phyloP scores from a whole-genome alignment of 1,140 invertebrate species.

The Brevipalpus yothersi region DNA sequence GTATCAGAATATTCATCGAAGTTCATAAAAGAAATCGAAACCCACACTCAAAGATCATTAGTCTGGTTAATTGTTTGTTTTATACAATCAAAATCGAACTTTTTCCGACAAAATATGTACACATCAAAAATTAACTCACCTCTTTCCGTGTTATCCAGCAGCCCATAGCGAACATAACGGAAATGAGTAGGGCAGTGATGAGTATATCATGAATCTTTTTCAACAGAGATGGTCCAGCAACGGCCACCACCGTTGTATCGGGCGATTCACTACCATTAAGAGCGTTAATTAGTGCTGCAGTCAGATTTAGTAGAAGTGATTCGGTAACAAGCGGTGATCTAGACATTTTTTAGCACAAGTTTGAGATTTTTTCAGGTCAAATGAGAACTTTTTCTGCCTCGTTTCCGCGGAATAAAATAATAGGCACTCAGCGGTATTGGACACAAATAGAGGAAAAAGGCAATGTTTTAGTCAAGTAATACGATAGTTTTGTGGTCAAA shows the following conservation, averaged over 20 bases:
- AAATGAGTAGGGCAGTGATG: slow-evolving; percentile 13
- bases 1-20: no score
- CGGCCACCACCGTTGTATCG: neutral
- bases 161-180: slow-evolving; percentile 20
- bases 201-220: slow-evolving; percentile 15
- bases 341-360: neutral
- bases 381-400: no score
- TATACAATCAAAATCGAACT: neutral
- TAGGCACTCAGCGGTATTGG: no score
- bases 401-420: no score
- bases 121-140: slow-evolving; percentile 7
- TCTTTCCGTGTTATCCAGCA: slow-evolving; percentile 15
- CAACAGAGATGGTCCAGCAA: slow-evolving; percentile 9
- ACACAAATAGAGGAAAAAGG: no score
- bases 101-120: neutral
- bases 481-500: no score
- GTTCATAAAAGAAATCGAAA: no score
- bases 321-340: neutral
- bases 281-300: neutral
- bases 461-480: no score
- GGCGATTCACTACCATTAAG: neutral
- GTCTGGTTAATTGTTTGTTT: neutral
- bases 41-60: no score
- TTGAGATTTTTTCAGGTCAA: no score
- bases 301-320: neutral